These are phyloP conservation scores for Marronus borbonicus DNA, from an alignment of 2,888 invertebrate genomes.

Conservation along the genomic window DNA sequence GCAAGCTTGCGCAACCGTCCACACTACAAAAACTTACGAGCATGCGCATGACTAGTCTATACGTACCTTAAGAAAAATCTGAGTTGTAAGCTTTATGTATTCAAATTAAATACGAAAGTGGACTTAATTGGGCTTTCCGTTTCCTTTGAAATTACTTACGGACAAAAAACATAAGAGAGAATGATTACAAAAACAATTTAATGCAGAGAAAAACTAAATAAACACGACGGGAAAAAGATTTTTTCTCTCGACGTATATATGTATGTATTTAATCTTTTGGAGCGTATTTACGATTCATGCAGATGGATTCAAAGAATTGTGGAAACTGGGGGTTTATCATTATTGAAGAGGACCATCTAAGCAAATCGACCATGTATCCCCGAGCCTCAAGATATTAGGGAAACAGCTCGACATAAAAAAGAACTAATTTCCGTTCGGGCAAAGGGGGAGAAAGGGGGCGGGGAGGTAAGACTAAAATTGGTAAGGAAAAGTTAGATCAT, in stretches of 20 bases:
- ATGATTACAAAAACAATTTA: slow-evolving; percentile 21
- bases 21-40: no score
- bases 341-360: slow-evolving; percentile 63
- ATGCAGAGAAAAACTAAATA: slow-evolving; percentile 3
- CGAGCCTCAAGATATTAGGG: slow-evolving; percentile 64
- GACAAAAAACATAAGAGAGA: not conserved
- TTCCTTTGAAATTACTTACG: not conserved
- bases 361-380: slow-evolving; percentile 66
- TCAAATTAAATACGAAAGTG: slow-evolving; percentile 26
- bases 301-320: slow-evolving; percentile 48
- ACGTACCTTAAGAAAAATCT: no score
- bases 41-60: no score
- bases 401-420: slow-evolving; percentile 67
- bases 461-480: slow-evolving; percentile 65
- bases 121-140: slow-evolving; percentile 23
- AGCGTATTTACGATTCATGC: slow-evolving; percentile 13
- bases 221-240: not conserved
- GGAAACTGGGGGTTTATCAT: slow-evolving; percentile 59
- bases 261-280: slow-evolving; percentile 46
- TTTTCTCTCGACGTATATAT: not conserved
- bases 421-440: slow-evolving; percentile 68
- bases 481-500: slow-evolving; percentile 61
- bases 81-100: not conserved
- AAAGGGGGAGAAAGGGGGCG: slow-evolving; percentile 57
- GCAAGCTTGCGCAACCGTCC: no score